Evolutionary conservation across 2,797 vertebrate species (phyloP).

Genomic region (Urophycis tenuis): DNA sequence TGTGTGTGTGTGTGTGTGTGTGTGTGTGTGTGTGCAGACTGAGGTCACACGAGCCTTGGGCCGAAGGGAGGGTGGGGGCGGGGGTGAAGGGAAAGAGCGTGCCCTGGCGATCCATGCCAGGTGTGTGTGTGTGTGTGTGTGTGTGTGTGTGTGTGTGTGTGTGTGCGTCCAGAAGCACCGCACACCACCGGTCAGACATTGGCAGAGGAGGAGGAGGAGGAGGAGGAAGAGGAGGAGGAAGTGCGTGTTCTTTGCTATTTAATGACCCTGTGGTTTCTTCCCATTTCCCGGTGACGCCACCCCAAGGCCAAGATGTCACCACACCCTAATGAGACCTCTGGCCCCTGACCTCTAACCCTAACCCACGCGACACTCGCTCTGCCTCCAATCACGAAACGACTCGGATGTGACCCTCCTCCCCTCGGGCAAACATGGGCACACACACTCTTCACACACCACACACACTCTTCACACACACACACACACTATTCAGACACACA

Average conservation of each 20-base stretch:
- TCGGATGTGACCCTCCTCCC: slow-evolving; percentile 42
- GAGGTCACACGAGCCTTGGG: slow-evolving; percentile 33
- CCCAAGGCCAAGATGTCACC: slow-evolving; percentile 45
- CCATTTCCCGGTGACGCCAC: slow-evolving; percentile 56
- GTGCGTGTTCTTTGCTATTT: slow-evolving; percentile 51
- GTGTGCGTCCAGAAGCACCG: neutral
- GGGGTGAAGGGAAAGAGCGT: neutral
- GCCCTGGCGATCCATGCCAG: neutral
- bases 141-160: neutral
- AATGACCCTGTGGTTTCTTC: slow-evolving; percentile 41
- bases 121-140: neutral
- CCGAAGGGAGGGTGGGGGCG: neutral
- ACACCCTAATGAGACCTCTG: slow-evolving; percentile 54
- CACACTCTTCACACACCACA: slow-evolving; percentile 10
- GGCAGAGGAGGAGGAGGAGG: neutral
- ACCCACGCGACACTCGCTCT: slow-evolving; percentile 43
- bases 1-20: neutral
- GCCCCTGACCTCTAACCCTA: too few relatives aligned
- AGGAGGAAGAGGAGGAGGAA: slow-evolving; percentile 27
- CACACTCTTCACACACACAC: slow-evolving; percentile 8
- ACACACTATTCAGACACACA: slow-evolving; percentile 2
- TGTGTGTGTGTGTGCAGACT: slow-evolving; percentile 2
- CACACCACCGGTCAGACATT: neutral
- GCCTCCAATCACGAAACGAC: slow-evolving; percentile 57
- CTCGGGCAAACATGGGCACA: slow-evolving; percentile 33